A percentile compares a stretch with the other conserved stretches of the same genome.
Conservation (phyloP, 2,113 vertebrate species). For the Notothenia coriiceps region DNA sequence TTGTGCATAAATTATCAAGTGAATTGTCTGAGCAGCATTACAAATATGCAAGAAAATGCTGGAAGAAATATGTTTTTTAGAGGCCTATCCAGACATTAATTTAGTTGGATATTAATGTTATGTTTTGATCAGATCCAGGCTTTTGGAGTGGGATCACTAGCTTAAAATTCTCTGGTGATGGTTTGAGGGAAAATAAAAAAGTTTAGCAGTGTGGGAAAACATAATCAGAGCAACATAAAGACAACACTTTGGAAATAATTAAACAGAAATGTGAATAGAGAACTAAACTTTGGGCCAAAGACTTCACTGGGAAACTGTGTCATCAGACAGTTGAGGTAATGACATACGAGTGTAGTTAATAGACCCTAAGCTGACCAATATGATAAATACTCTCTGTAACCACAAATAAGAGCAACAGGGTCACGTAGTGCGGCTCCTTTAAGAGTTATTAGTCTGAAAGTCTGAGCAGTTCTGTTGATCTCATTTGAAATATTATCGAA, state of each 20-base stretch:
- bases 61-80: not conserved
- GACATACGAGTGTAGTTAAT: constrained; percentile 29
- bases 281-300: not conserved
- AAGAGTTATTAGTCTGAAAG: constrained; percentile 37
- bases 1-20: constrained; percentile 3
- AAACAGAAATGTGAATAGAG: not conserved
- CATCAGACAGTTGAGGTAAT: constrained; percentile 11
- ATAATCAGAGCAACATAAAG: not conserved
- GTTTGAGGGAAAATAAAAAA: not conserved
- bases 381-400: constrained; percentile 22
- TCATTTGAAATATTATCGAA: constrained; percentile 55
- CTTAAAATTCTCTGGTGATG: not conserved
- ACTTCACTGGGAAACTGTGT: not conserved
- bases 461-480: constrained; percentile 51
- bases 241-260: not conserved
- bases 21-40: constrained; percentile 3
- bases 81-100: not conserved
- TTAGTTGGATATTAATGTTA: not conserved
- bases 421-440: constrained; percentile 14
- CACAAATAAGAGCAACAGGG: not conserved
- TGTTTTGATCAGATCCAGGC: constrained; percentile 28
- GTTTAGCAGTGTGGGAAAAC: constrained; percentile 6
- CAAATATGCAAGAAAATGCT: not conserved
- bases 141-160: constrained; percentile 12
- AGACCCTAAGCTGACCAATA: constrained; percentile 14